Base-by-base conservation (phyloP, 2,797 vertebrate genomes). In the Melanotaenia boesemani region DNA sequence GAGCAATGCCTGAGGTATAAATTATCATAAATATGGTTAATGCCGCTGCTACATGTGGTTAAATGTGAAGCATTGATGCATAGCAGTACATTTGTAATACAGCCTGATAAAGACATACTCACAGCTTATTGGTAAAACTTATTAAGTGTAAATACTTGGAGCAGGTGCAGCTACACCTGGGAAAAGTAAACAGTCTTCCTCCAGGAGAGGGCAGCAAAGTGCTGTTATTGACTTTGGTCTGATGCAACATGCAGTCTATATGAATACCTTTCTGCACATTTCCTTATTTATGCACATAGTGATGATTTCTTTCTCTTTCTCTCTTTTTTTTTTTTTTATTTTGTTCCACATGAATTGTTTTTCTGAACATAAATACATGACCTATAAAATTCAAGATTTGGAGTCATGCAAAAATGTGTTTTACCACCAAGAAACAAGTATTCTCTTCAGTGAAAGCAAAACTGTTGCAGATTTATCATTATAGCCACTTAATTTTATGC, bases 191-290 rank as follows among this genome's bases (percentile, higher is more conserved):
- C 6, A 2, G 0, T 2, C 0, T 46, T 8, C 41, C 0, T 82
- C 74, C 94, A 94, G 75, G 70, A 94, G 95, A 82, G 89, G 92
- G 93, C 92, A 91, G 92, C 91, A 94, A 68, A 91, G 1, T 24
- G 67, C 76, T 63, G 61, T 55, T 30, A 0, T 48, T 84, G 83
- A 89, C 63, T 57, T 63, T 86, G 82, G 91, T 92, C 24, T 65
- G 79, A 86, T 75, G 72, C 48, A 81, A 81, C 80, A 46, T 63
- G 62, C 63, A 11, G 16, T 18, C 24, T 39, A 83, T 88, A 93
- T 87, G 24, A 59, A n/a, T 2, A 77, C 54, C 37, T n/a, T 56
- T 41, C 36, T 24, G 7, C 61, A 70, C 59, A 58, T 74, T 70
- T 24, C 13, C 41, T 85, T 28, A 12, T 46, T 70, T 39, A 36